These are phyloP conservation scores for Tetranychus piercei DNA, from an alignment of 2,888 invertebrate genomes.

Conservation along the genomic window DNA sequence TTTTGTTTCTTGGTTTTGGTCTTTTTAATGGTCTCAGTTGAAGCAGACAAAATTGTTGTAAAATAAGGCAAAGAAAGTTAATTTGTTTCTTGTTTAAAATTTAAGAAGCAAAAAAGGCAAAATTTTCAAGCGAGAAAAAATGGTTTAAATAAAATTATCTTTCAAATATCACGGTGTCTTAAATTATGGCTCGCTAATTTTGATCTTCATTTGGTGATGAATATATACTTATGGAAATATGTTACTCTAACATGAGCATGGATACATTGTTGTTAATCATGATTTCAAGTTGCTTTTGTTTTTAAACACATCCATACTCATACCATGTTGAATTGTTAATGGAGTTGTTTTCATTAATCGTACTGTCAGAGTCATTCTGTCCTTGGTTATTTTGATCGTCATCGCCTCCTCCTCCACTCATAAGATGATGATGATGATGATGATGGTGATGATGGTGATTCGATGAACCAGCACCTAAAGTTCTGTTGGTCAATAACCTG, in stretches of 20 bases:
- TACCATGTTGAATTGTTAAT: constrained; percentile 10
- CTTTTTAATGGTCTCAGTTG: background rate
- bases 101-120: background rate
- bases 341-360: background rate
- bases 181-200: too few relatives aligned
- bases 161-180: background rate
- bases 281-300: background rate
- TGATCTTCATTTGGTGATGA: too few relatives aligned
- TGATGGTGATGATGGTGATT: background rate
- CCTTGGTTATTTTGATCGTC: background rate
- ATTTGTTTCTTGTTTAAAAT: background rate
- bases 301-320: constrained; percentile 13
- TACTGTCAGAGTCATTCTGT: background rate
- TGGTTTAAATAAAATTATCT: background rate
- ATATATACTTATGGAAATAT: background rate
- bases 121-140: background rate
- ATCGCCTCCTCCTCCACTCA: background rate
- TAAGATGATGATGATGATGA: background rate
- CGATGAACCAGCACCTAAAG: background rate
- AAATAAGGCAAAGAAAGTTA: background rate
- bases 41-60: background rate
- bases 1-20: background rate
- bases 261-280: background rate
- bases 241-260: background rate
- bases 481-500: too few relatives aligned